phyloP scores from a whole-genome alignment of 2,888 invertebrate genomes.

The Leucophenga montana region DNA sequence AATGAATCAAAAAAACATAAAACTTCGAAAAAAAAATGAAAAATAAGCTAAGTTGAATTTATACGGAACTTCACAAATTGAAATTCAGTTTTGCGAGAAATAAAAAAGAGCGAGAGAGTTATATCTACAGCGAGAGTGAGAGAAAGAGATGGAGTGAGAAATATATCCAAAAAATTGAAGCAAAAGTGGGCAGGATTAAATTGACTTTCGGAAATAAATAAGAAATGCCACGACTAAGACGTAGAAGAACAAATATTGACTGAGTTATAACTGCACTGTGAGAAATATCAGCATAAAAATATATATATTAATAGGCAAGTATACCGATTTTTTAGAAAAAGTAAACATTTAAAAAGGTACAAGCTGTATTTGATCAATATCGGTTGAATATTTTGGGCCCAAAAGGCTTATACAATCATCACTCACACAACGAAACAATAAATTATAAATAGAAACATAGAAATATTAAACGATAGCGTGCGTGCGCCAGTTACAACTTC shows the following conservation, averaged over 20 bases:
- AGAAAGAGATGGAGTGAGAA: not conserved
- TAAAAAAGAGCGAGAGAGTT: conserved; percentile 7
- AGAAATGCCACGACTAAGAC: conserved; percentile 37
- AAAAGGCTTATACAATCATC: too few relatives aligned
- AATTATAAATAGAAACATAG: too few relatives aligned
- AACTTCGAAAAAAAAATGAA: conserved; percentile 9
- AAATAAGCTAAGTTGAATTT: conserved; percentile 38
- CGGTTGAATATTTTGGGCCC: too few relatives aligned
- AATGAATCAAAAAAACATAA: conserved; percentile 54
- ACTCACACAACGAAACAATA: too few relatives aligned
- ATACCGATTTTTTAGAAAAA: too few relatives aligned
- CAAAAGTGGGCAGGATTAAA: conserved; percentile 44
- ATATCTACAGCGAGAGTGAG: conserved; percentile 21
- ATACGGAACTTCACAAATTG: conserved; percentile 65
- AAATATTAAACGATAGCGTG: too few relatives aligned
- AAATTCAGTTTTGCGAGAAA: conserved; percentile 53
- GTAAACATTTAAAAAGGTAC: too few relatives aligned
- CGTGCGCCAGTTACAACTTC: too few relatives aligned
- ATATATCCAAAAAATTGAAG: not conserved
- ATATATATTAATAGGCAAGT: too few relatives aligned
- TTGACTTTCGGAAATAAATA: conserved; percentile 63
- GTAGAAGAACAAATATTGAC: conserved; percentile 19
- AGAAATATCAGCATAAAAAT: not conserved
- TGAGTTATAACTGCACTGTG: conserved; percentile 18
- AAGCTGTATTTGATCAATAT: too few relatives aligned